Evolutionary conservation across 1,140 invertebrate genomes (phyloP).

Genomic region (Cydia strobilella): DNA sequence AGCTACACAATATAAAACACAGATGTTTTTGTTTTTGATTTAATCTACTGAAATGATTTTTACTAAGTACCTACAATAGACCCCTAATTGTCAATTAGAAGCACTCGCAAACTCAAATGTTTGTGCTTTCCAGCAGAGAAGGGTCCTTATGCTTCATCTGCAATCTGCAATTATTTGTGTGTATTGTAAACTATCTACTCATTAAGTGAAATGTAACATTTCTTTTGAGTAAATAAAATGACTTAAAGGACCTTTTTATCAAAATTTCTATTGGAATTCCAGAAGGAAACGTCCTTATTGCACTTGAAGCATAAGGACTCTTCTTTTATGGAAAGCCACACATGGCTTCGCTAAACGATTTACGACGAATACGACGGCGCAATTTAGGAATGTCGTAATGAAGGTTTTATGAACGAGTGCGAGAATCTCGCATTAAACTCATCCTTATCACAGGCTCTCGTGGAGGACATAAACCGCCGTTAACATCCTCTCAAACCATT

Average conservation of each 20-base stretch:
- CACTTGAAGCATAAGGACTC: too few species aligned
- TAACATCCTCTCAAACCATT: constrained; percentile 13
- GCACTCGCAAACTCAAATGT: background rate
- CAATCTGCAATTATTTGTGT: too few species aligned
- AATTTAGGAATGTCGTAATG: constrained; percentile 8
- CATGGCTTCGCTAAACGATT: background rate
- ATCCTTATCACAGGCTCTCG: background rate
- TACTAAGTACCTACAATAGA: background rate
- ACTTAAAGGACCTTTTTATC: too few species aligned
- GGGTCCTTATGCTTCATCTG: too few species aligned
- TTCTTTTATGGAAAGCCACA: too few species aligned
- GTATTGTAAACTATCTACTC: too few species aligned
- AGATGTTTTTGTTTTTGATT: background rate
- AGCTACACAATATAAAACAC: background rate
- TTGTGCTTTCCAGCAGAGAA: too few species aligned
- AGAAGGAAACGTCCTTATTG: too few species aligned
- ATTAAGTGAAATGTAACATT: too few species aligned
- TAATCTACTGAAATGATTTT: background rate
- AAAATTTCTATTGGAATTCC: too few species aligned
- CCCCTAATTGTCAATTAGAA: constrained; percentile 12
- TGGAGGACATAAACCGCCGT: constrained; percentile 18
- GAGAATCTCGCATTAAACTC: constrained; percentile 14
- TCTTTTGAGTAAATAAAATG: too few species aligned
- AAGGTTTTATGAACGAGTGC: constrained; percentile 11
- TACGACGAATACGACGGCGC: constrained; percentile 9